Conservation (phyloP, 2,113 vertebrate genomes). For the Atrichornis clamosus region DNA sequence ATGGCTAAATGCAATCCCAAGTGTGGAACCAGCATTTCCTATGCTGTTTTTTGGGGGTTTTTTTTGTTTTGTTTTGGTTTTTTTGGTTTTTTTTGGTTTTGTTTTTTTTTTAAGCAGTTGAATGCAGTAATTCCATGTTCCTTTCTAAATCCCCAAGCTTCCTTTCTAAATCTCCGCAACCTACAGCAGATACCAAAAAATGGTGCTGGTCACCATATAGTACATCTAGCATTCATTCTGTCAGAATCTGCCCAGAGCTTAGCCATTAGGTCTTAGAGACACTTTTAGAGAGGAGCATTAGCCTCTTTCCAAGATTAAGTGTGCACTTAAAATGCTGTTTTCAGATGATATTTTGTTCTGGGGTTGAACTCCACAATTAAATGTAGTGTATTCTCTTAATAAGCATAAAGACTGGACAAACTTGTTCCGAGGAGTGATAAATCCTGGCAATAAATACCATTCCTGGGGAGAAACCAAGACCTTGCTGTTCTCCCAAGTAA, state of each 20-base stretch:
- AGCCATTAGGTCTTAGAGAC: background rate
- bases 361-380: background rate
- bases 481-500: background rate
- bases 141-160: background rate
- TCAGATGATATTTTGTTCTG: background rate
- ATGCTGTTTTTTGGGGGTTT: background rate
- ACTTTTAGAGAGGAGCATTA: background rate
- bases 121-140: background rate
- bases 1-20: background rate
- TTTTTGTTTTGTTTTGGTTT: background rate
- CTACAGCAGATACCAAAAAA: background rate
- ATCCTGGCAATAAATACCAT: background rate
- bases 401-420: background rate
- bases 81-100: background rate
- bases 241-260: background rate
- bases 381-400: background rate
- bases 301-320: background rate
- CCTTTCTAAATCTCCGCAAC: background rate
- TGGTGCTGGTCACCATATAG: background rate
- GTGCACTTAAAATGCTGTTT: background rate
- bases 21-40: background rate
- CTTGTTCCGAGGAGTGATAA: background rate
- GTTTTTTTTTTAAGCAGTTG: background rate
- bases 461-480: background rate
- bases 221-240: fast-evolving